Evolutionary conservation across 2,113 vertebrate species (phyloP), one percentile per base, ranked within the genome.

Genomic region (Aramus guarauna): DNA sequence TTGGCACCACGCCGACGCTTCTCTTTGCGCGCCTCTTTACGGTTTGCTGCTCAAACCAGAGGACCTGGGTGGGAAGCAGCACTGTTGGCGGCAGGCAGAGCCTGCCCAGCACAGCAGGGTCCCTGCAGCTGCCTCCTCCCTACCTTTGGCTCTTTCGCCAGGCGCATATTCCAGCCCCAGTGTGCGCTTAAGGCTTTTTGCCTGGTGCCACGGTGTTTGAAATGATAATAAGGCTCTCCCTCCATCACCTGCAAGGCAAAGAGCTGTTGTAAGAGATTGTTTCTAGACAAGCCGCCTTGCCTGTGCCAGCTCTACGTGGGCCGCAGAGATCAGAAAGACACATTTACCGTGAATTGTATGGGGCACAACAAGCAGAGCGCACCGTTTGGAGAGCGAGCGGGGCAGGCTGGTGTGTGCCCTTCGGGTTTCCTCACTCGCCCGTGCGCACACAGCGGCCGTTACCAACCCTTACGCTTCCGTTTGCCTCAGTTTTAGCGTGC

Each of bases 31-130:
- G 92, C 16, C 15, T 95, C 76, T 98, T 95, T 3, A 94, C 15
- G 3, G 89, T 97, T 92, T 99, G 98, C 96, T 98, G 98, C 80
- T 98, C 95, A 32, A 98, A 98, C 98, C 98, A 98, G 68, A 92
- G 96, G 1, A 98, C 97, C 98, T 99, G 92, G 13, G 78, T 12
- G 4, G n/a, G 63, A 32, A 23, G 36, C 29, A 12, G 69, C 2
- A 0, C 18, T 0, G 50, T 11, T 13, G 82, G 74, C 1, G 58
- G 22, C 26, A 0, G 34, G 74, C 41, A 30, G 60, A 2, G 80
- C 60, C 34, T 5, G 59, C 79, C 55, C 45, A 1, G n/a, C 13
- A 0, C 2, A 6, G 17, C 22, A 0, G 1, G 18, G 5, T 14
- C 27, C 52, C 72, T 0, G 20, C 45, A 9, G 4, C 23, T 3